Base-by-base conservation (phyloP, 2,888 invertebrate genomes). In the Yponomeuta evonymella region DNA sequence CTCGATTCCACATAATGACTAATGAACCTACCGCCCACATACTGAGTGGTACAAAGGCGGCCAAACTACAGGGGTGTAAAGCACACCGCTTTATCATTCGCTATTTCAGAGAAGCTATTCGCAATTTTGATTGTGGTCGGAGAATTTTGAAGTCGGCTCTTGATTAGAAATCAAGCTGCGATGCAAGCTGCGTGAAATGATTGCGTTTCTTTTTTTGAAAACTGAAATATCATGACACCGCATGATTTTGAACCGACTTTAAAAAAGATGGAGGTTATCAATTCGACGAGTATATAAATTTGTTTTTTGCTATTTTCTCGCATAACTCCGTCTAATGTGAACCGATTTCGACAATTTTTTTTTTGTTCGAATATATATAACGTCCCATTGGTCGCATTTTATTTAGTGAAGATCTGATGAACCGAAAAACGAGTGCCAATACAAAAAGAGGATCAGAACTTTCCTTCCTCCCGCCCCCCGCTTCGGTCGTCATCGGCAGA, bases 401-500 rank as follows among this genome's bases (percentile, higher is more conserved):
- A 23, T 23, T 23, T 23, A 23, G 23, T 23, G 23, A 23, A 23
- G 23, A 23, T 23, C 23, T 23, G 23, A 23, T 23, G 23, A 23
- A 23, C 43, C 43, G 43, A 43, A 43, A 43, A 8, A 43, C 43
- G 43, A 43, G 43, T 43, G 43, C 43, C 43, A 43, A 43, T 43
- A 8, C 43, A 43, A 43, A 43, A 43, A 43, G 43, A 43, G 43
- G 43, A 8, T 8, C 6, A 43, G 8, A 43, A 43, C 43, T 43
- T 43, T 43, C 43, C 43, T 43, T 8, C 43, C 43, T 5, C 43
- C 51, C 12, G 8, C 51, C 51, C 51, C 51, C 51, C 51, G 51
- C 51, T 78, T 74, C 74, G 78, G 79, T 80, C 85, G 88, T 88
- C 89, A 85, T 82, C 81, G 81, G 76, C 86, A 87, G 83, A 70